Base-by-base conservation (phyloP, 2,797 vertebrate species). In the Sebastes taczanowskii region DNA sequence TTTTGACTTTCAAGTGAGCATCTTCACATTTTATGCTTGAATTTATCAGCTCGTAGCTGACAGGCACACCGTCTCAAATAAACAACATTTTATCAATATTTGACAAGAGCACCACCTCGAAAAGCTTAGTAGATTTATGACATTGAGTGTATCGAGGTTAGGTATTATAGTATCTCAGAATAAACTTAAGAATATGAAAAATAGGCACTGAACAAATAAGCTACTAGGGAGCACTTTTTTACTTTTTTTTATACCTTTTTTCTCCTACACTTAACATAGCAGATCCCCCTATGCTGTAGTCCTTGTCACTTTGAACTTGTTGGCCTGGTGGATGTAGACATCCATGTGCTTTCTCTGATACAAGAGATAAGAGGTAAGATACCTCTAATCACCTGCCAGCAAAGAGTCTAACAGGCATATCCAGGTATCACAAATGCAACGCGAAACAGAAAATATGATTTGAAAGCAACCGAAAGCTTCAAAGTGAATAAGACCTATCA, bases 31-130 rank as follows among this genome's bases (percentile, higher is more conserved):
- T 81, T 14, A 78, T 55, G 69, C 72, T 77, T 63, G 9, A 64
- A 75, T 81, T 74, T 81, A 84, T 86, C 86, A 82, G 70, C 77
- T 79, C 5, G 2, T 2, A 13, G 78, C 81, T 83, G 75, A 85
- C 69, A 30, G 69, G 49, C 71, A 23, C 8, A 23, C 8, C 11
- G 5, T 56, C 71, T 74, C 62, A 72, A 63, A 84, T 74, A 77
- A 83, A 83, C 72, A 85, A 25, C 56, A 27, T 75, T 69, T 83
- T 69, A 74, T 89, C 85, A 79, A 71, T 76, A 66, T 78, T 67
- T 80, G 77, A 85, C 67, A 79, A 46, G 58, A 65, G 59, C 27
- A 27, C 11, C 25, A 25, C 55, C 49, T 46, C 18, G 34, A 52
- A 52, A 52, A 5, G 49, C 65, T 74, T 35, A 11, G 38, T 25